Conservation (phyloP, 2,113 vertebrate species). For the Acrocephalus arundinaceus region DNA sequence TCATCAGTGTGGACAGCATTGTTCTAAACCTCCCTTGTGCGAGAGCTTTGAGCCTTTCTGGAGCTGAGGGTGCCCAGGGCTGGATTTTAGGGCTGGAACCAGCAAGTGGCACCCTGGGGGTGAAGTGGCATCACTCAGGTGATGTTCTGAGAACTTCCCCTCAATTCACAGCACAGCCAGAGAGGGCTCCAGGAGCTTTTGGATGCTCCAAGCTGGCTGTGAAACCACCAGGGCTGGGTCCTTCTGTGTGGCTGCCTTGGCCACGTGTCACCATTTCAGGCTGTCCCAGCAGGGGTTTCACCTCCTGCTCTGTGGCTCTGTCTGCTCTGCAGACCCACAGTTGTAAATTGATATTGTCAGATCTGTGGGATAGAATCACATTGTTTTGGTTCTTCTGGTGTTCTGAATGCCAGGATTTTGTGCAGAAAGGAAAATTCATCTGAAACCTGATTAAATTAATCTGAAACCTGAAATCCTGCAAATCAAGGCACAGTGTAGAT, state of each 20-base stretch:
- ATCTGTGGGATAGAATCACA: neutral
- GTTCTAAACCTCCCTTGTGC: neutral
- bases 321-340: neutral
- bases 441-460: neutral
- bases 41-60: neutral
- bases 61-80: neutral
- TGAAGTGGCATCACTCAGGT: neutral
- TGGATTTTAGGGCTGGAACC: neutral
- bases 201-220: neutral
- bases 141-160: neutral
- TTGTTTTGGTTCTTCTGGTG: neutral
- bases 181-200: neutral
- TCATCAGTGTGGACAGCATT: neutral
- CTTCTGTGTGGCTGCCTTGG: neutral
- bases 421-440: neutral
- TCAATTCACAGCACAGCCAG: neutral
- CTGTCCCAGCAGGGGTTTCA: neutral
- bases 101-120: neutral
- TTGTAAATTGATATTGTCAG: accelerated
- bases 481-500: neutral
- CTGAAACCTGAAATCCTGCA: neutral
- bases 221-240: neutral
- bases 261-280: accelerated
- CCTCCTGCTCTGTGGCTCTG: neutral
- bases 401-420: neutral